Percentiles rank a stretch among this genome's conserved stretches.
phyloP scores from a whole-genome alignment of 92 coral and sea anemone species.

The Epizoanthus rinbou region DNA sequence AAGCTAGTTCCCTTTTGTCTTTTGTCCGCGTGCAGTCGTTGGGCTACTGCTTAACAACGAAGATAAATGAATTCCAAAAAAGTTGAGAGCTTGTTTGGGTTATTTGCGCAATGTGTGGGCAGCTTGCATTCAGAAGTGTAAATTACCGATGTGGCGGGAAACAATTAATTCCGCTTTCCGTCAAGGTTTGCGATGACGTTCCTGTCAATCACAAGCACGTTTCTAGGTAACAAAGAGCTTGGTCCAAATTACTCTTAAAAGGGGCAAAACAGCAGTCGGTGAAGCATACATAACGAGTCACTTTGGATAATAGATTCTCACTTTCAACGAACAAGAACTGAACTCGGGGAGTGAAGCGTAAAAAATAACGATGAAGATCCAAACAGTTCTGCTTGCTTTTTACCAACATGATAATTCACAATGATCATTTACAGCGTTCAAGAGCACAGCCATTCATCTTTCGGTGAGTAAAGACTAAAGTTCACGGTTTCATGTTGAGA shows the following conservation, averaged over 20 bases:
- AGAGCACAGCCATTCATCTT: slow-evolving; percentile 18
- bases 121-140: slow-evolving; percentile 2
- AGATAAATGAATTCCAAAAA: slow-evolving; percentile 1
- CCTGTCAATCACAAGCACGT: slow-evolving; percentile 17
- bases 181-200: slow-evolving; percentile 5
- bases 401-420: slow-evolving; percentile 1
- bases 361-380: slow-evolving; percentile 1
- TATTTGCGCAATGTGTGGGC: slow-evolving; percentile 22
- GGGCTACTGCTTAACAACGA: not conserved
- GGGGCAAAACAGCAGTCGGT: slow-evolving; percentile 22
- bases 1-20: no score
- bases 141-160: not conserved
- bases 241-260: slow-evolving; percentile 29
- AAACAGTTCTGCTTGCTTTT: not conserved
- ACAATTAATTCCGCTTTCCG: slow-evolving; percentile 1
- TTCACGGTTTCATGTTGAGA: slow-evolving; percentile 2
- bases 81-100: not conserved
- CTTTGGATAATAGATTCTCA: slow-evolving; percentile 26
- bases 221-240: slow-evolving; percentile 18
- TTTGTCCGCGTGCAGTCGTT: not conserved
- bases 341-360: not conserved
- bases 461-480: slow-evolving; percentile 25
- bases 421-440: slow-evolving; percentile 25
- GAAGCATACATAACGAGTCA: slow-evolving; percentile 34
- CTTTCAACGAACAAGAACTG: slow-evolving; percentile 26